Conservation (phyloP, 2,113 vertebrate species). For the Notothenia rossii region DNA sequence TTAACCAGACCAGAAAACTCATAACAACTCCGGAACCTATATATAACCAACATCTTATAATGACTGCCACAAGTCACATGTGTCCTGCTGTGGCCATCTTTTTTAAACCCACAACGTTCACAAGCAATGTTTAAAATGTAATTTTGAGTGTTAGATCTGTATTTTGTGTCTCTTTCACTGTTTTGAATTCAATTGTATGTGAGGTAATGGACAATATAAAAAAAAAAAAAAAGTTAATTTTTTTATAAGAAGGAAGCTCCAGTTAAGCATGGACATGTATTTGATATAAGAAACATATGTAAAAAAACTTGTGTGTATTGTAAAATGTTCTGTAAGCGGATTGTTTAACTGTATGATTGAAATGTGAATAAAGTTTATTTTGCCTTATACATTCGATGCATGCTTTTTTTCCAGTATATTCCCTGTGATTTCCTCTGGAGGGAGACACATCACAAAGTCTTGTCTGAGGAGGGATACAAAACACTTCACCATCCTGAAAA, state of each 20-base stretch:
- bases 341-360: neutral
- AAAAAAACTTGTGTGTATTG: neutral
- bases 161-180: too few species aligned
- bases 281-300: neutral
- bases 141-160: too few species aligned
- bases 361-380: constrained; percentile 71
- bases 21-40: too few species aligned
- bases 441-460: constrained; percentile 39
- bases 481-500: neutral
- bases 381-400: neutral
- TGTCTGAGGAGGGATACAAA: neutral
- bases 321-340: constrained; percentile 10
- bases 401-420: constrained; percentile 18
- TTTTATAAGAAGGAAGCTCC: neutral
- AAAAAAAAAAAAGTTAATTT: neutral
- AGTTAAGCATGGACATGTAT: neutral
- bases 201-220: too few species aligned
- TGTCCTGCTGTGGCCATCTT: too few species aligned
- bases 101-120: too few species aligned
- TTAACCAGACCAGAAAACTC: too few species aligned
- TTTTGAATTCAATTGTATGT: too few species aligned
- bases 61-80: too few species aligned
- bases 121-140: too few species aligned
- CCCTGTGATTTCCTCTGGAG: constrained; percentile 52
- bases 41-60: too few species aligned